These are phyloP conservation scores for Tetramorium bicarinatum DNA, from an alignment of 2,888 invertebrate genomes.

Conservation along the genomic window DNA sequence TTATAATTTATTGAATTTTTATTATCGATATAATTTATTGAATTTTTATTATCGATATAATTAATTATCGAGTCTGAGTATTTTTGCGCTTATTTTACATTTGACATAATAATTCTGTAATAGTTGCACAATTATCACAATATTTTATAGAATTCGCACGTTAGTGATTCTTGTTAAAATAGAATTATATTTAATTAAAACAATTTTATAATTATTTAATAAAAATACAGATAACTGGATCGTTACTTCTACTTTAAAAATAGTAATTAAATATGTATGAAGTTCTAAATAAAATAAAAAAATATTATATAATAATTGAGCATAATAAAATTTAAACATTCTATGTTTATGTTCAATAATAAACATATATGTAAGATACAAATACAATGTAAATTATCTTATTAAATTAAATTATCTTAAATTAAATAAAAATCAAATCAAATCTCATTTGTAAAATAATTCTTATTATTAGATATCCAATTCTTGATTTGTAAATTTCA, in stretches of 20 bases:
- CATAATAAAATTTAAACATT: background rate
- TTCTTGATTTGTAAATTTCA: background rate
- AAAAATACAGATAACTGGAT: background rate
- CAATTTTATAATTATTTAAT: background rate
- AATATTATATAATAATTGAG: background rate
- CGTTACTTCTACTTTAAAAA: background rate
- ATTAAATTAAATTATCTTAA: background rate
- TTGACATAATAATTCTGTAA: background rate
- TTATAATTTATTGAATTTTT: conserved; percentile 13
- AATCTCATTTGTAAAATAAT: background rate
- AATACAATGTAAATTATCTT: background rate
- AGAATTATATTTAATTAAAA: background rate
- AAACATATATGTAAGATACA: background rate
- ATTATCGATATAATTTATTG: conserved; percentile 27
- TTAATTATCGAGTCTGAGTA: conserved; percentile 43
- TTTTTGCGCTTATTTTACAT: conserved; percentile 15
- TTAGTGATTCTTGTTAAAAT: background rate
- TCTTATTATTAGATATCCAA: background rate
- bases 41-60: conserved; percentile 25
- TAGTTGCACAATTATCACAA: background rate
- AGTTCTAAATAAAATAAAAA: background rate
- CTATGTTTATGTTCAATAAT: background rate
- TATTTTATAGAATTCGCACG: background rate
- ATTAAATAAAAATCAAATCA: background rate
- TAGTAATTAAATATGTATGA: background rate